A percentile compares a stretch with the other conserved stretches of the same genome.
phyloP scores from a whole-genome alignment of 2,797 vertebrate genomes.

The Arremon brunneinucha region DNA sequence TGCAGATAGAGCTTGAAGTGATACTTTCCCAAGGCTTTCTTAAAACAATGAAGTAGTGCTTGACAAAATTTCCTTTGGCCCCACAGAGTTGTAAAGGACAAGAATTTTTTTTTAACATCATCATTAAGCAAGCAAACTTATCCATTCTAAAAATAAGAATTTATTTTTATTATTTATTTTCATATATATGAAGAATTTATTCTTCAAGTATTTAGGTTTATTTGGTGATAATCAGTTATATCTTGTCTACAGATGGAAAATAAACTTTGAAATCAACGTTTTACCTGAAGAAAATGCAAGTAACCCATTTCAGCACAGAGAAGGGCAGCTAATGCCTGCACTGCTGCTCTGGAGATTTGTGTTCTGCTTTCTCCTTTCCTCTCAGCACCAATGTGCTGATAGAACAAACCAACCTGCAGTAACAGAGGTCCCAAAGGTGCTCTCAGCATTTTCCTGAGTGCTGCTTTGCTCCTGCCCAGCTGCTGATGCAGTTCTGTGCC shows the following conservation, averaged over 20 bases:
- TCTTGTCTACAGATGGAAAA: not conserved
- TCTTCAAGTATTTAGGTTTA: not conserved
- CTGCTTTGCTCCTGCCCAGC: constrained; percentile 7
- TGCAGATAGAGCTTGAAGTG: not conserved
- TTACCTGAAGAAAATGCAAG: not conserved
- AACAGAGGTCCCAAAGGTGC: not conserved
- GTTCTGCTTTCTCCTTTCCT: not conserved
- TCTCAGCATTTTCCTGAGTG: not conserved
- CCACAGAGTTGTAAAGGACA: not conserved
- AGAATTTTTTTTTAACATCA: rapidly evolving
- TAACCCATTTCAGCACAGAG: not conserved
- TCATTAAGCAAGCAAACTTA: not conserved
- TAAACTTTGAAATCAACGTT: not conserved
- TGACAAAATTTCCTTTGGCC: not conserved
- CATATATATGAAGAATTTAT: too few relatives aligned
- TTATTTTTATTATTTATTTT: too few relatives aligned
- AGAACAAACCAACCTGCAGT: not conserved
- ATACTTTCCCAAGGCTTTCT: not conserved
- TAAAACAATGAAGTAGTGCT: not conserved
- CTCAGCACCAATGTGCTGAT: not conserved
- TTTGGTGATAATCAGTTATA: not conserved
- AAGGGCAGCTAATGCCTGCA: not conserved
- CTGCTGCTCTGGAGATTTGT: not conserved
- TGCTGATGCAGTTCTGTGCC: not conserved
- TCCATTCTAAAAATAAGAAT: not conserved